These are phyloP conservation scores for Ramphastos sulfuratus DNA, from an alignment of 2,113 vertebrate species.

Conservation along the genomic window DNA sequence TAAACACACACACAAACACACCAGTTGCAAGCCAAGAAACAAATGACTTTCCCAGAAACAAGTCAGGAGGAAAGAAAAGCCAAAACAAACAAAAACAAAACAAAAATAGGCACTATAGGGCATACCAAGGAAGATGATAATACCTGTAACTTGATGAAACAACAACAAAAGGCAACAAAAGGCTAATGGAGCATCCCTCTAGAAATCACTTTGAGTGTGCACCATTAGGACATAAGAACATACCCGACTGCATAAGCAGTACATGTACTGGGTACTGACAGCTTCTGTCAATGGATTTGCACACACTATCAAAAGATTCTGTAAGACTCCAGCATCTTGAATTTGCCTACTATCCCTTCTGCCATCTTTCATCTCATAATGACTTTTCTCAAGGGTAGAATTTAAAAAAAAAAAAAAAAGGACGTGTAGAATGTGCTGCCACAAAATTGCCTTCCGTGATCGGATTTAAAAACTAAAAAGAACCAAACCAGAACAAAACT, in stretches of 20 bases:
- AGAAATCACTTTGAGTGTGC: not conserved
- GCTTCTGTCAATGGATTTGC: not conserved
- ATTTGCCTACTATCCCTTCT: not conserved
- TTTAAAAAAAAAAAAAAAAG: not conserved
- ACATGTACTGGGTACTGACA: not conserved
- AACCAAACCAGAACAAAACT: no score
- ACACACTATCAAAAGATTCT: not conserved
- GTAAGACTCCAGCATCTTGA: not conserved
- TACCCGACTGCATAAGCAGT: not conserved
- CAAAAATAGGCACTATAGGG: constrained; percentile 19
- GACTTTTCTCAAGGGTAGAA: not conserved
- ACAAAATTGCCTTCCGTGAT: not conserved
- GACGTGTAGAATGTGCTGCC: not conserved
- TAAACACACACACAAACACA: constrained; percentile 67
- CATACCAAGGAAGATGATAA: constrained; percentile 19
- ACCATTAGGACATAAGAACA: constrained; percentile 9
- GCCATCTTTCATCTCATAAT: not conserved
- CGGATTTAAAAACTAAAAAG: not conserved
- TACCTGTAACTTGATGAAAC: constrained; percentile 54
- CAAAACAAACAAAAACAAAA: not conserved
- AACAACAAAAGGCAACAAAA: constrained; percentile 46
- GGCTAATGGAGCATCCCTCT: constrained; percentile 21
- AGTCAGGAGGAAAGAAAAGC: constrained; percentile 64
- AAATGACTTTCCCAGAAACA: constrained; percentile 88
- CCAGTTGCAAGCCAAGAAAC: constrained; percentile 73